Evolutionary conservation across 2,888 invertebrate genomes (phyloP).

Genomic region (Anthophora plumipes): DNA sequence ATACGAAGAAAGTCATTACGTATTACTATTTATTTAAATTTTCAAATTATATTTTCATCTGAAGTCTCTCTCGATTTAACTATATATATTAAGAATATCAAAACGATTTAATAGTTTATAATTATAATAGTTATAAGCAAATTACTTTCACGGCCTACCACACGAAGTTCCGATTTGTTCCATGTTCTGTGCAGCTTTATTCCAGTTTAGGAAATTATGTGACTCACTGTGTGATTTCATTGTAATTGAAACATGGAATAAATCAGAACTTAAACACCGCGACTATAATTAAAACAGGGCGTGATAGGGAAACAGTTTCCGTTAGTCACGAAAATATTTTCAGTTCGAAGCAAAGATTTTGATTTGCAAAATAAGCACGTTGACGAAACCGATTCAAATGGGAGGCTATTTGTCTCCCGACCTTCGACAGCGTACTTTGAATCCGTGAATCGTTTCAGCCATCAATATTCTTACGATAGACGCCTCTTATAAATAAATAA

Average conservation of each 20-base stretch:
- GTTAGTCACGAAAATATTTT: background rate
- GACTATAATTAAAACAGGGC: background rate
- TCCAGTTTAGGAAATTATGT: too few species aligned
- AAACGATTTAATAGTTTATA: too few species aligned
- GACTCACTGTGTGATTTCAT: background rate
- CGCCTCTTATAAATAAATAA: constrained; percentile 30
- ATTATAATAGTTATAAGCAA: too few species aligned
- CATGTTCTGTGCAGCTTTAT: too few species aligned
- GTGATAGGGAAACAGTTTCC: background rate
- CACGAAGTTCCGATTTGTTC: too few species aligned
- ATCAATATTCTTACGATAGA: constrained; percentile 18
- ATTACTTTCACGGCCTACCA: too few species aligned
- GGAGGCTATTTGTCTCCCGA: background rate
- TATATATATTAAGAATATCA: too few species aligned
- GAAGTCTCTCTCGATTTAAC: too few species aligned
- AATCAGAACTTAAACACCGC: background rate
- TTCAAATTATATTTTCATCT: too few species aligned
- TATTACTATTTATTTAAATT: too few species aligned
- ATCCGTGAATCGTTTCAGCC: constrained; percentile 5
- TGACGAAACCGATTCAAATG: constrained; percentile 1
- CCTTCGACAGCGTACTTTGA: constrained; percentile 41
- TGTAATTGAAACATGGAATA: background rate
- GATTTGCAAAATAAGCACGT: background rate
- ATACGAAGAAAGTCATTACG: too few species aligned
- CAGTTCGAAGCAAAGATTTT: background rate